Evolutionary conservation across 2,113 vertebrate species (phyloP).

Genomic region (Scolopax mira): DNA sequence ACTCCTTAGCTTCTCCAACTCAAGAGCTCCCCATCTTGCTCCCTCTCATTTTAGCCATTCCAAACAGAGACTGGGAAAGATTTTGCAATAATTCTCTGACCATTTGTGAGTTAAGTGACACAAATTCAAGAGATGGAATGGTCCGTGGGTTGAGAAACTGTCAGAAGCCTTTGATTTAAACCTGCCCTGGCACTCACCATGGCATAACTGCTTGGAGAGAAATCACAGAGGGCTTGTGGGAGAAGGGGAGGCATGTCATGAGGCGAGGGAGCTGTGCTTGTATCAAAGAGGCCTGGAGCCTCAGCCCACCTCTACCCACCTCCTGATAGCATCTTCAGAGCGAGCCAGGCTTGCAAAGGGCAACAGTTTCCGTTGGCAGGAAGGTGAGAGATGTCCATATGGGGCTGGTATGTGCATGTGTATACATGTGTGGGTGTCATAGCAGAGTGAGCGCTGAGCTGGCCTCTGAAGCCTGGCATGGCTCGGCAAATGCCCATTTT

Average conservation of each 20-base stretch:
- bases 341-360: background rate
- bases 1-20: background rate
- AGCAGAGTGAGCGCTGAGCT: fast-evolving
- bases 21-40: background rate
- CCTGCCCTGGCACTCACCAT: background rate
- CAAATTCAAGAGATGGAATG: background rate
- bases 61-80: background rate
- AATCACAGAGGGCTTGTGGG: background rate
- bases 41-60: background rate
- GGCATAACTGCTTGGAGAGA: background rate
- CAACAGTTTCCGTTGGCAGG: slow-evolving; percentile 40
- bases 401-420: background rate
- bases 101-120: background rate
- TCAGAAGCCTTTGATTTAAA: background rate
- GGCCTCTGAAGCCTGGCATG: background rate
- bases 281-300: background rate
- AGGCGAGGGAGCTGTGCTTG: background rate
- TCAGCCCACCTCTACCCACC: background rate
- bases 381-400: slow-evolving; percentile 23
- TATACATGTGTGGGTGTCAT: background rate
- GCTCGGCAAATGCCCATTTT: background rate
- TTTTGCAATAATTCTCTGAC: background rate
- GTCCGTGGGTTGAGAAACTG: background rate
- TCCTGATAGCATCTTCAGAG: slow-evolving; percentile 48
- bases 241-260: background rate